A percentile compares a stretch with the other conserved stretches of the same genome.
Conservation (phyloP, 2,113 vertebrate species). For the Ciconia boyciana region DNA sequence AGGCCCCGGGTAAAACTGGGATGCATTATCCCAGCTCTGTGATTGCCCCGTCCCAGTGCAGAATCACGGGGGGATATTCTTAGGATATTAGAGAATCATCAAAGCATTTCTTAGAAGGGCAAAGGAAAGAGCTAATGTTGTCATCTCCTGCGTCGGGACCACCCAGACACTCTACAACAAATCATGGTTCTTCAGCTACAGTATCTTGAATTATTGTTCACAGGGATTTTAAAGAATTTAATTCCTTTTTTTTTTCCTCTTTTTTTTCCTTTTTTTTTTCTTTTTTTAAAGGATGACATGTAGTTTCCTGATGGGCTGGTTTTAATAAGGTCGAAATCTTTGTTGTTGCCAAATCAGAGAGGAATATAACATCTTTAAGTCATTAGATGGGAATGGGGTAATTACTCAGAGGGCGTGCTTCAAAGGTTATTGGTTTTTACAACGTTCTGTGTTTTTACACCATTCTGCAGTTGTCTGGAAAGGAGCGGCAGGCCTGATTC, state of each 20-base stretch:
- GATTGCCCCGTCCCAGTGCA: constrained; percentile 26
- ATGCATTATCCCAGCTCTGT: constrained; percentile 11
- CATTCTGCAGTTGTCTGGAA: constrained; percentile 45
- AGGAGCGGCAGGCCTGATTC: not conserved
- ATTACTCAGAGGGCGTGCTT: constrained; percentile 61
- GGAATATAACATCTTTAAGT: constrained; percentile 71
- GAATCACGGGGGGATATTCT: constrained; percentile 40
- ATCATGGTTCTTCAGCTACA: constrained; percentile 40
- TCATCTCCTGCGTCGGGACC: constrained; percentile 58
- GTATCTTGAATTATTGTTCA: constrained; percentile 54
- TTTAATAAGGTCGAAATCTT: constrained; percentile 70
- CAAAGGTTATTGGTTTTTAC: constrained; percentile 67
- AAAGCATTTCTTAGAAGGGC: constrained; percentile 62
- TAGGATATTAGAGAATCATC: constrained; percentile 63
- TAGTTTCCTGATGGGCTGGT: constrained; percentile 69
- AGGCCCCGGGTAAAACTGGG: constrained; percentile 20
- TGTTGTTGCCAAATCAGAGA: constrained; percentile 69
- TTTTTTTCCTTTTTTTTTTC: not conserved
- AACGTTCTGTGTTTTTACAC: constrained; percentile 34
- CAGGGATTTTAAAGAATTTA: constrained; percentile 45
- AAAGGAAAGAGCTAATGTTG: constrained; percentile 55
- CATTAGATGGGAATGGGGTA: constrained; percentile 66
- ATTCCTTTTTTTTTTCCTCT: not conserved
- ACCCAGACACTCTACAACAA: constrained; percentile 58
- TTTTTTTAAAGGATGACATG: constrained; percentile 47